A percentile compares a stretch with the other conserved stretches of the same genome.
phyloP scores from a whole-genome alignment of 35 echinoderm and acorn worm genomes.

The Nesometra sesokonis region DNA sequence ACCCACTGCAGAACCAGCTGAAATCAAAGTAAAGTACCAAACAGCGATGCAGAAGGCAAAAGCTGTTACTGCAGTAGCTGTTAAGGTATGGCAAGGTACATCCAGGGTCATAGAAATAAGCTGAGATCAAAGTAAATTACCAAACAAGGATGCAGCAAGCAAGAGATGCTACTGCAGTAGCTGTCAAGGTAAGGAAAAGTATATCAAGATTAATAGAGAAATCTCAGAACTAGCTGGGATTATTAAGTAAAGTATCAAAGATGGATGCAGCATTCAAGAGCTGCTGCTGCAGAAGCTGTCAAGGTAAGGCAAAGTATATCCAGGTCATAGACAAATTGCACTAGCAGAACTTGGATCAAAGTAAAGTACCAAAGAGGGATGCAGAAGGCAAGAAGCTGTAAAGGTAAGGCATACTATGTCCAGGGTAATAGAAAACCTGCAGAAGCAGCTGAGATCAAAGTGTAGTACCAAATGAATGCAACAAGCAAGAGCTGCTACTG shows the following conservation, averaged over 20 bases:
- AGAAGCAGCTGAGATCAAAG: constrained; percentile 53
- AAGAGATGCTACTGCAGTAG: no score
- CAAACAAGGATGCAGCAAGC: no score
- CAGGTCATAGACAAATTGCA: constrained; percentile 45
- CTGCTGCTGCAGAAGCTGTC: no score
- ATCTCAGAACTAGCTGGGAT: no score
- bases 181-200: constrained; percentile 76
- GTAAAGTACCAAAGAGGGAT: constrained; percentile 74
- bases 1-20: constrained; percentile 44
- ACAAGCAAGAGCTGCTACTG: constrained; percentile 62
- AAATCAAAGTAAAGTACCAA: constrained; percentile 82
- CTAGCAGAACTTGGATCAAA: constrained; percentile 48
- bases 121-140: no score
- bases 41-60: constrained; percentile 58
- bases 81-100: constrained; percentile 75
- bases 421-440: constrained; percentile 53
- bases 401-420: no score
- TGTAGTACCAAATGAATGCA: constrained; percentile 59
- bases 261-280: no score
- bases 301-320: no score
- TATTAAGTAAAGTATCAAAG: no score
- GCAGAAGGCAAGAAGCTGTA: constrained; percentile 65
- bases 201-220: no score
- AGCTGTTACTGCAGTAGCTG: constrained; percentile 58
- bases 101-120: no score